phyloP scores from a whole-genome alignment of 2,888 invertebrate genomes.

The Eristalis tenax region DNA sequence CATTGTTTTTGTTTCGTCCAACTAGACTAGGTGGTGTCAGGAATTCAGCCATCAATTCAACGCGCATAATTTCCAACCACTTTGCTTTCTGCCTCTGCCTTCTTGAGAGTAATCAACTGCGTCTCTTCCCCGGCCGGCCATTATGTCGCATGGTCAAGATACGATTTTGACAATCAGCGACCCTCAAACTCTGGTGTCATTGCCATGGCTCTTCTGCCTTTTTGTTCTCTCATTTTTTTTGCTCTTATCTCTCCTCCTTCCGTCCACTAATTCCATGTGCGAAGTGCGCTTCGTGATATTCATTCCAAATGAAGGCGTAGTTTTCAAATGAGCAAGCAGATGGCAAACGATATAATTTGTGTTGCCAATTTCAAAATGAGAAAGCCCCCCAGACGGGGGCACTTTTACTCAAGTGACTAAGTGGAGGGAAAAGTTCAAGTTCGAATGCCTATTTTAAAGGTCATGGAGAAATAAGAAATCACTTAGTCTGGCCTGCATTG shows the following conservation, averaged over 20 bases:
- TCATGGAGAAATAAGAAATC: not conserved
- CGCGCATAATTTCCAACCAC: not conserved
- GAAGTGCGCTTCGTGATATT: not conserved
- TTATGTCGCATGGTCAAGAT: not conserved
- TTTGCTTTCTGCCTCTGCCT: not conserved
- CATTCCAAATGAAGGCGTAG: not conserved
- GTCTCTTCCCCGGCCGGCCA: not conserved
- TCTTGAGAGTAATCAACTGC: not conserved
- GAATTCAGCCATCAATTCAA: not conserved
- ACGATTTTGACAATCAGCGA: not conserved
- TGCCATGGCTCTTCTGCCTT: not conserved
- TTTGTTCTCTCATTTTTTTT: not conserved
- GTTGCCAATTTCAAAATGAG: not conserved
- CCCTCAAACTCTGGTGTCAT: not conserved
- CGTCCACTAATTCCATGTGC: not conserved
- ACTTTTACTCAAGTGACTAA: not conserved
- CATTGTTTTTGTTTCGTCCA: not conserved
- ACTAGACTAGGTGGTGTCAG: constrained; percentile 1
- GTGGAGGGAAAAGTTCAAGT: not conserved
- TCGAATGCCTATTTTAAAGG: not conserved
- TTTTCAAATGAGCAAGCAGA: not conserved
- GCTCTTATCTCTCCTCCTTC: not conserved
- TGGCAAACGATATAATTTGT: not conserved
- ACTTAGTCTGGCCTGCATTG: not conserved
- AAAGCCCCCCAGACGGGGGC: not conserved